These are phyloP conservation scores for Muscidifurax raptorellus DNA, from an alignment of 1,140 invertebrate genomes.

Conservation along the genomic window DNA sequence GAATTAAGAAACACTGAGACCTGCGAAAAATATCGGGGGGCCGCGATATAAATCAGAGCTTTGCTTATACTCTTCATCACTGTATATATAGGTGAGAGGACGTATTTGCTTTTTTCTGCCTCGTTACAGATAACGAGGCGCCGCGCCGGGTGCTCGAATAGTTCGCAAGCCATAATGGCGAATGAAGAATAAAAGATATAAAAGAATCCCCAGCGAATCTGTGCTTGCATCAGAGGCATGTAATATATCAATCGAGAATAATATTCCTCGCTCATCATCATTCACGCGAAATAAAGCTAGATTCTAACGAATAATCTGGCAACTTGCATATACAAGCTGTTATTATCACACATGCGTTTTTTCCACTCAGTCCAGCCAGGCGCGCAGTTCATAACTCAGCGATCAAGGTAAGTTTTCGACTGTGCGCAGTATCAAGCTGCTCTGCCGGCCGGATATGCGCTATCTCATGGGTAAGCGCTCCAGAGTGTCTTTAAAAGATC, in stretches of 20 bases:
- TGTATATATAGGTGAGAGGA: slow-evolving; percentile 29
- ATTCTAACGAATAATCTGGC: not conserved
- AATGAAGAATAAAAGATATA: slow-evolving; percentile 25
- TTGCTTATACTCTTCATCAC: slow-evolving; percentile 64
- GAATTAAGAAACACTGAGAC: slow-evolving; percentile 75
- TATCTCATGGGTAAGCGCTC: slow-evolving; percentile 51
- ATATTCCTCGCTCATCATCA: not conserved
- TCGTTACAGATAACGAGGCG: slow-evolving; percentile 49
- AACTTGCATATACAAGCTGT: slow-evolving; percentile 1
- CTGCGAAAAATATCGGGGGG: slow-evolving; percentile 72
- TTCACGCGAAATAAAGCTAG: not conserved
- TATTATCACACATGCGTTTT: slow-evolving; percentile 12
- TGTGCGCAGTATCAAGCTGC: slow-evolving; percentile 44
- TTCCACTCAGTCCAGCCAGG: not conserved
- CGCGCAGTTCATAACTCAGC: slow-evolving; percentile 46
- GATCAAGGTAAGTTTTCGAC: slow-evolving; percentile 28
- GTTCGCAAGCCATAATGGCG: slow-evolving; percentile 6
- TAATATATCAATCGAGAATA: not conserved
- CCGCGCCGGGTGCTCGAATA: not conserved
- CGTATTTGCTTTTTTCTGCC: slow-evolving; percentile 56
- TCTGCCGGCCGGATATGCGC: slow-evolving; percentile 44
- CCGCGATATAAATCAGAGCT: slow-evolving; percentile 71
- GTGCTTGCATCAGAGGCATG: too few relatives aligned
- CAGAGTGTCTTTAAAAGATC: slow-evolving; percentile 62
- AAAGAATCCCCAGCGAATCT: not conserved